phyloP scores from a whole-genome alignment of 2,888 invertebrate species.

The Thelaira solivaga region DNA sequence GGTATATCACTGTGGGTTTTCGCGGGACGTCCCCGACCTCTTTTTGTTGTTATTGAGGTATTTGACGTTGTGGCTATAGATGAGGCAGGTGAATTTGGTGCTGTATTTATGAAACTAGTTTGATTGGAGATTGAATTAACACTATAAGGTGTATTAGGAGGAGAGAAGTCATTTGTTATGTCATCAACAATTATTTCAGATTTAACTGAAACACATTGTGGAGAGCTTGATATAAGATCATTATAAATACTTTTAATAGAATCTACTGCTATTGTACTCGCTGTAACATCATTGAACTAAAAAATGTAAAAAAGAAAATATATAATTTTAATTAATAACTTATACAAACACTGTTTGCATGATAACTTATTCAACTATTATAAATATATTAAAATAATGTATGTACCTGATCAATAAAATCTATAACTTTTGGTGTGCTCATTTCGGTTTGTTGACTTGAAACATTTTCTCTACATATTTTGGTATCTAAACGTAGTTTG shows the following conservation, averaged over 20 bases:
- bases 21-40: slow-evolving; percentile 72
- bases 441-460: slow-evolving; percentile 23
- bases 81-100: slow-evolving; percentile 69
- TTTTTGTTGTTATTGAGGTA: slow-evolving; percentile 35
- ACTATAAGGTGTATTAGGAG: slow-evolving; percentile 68
- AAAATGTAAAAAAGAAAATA: background rate
- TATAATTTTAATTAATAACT: background rate
- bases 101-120: slow-evolving; percentile 65
- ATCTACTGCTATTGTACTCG: slow-evolving; percentile 26
- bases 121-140: slow-evolving; percentile 65
- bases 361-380: too few relatives aligned
- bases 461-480: slow-evolving; percentile 24
- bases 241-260: slow-evolving; percentile 53
- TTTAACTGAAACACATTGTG: slow-evolving; percentile 40
- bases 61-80: slow-evolving; percentile 64
- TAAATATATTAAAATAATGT: too few relatives aligned
- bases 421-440: slow-evolving; percentile 50
- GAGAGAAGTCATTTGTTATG: slow-evolving; percentile 48
- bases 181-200: slow-evolving; percentile 37
- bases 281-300: slow-evolving; percentile 17
- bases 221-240: slow-evolving; percentile 35
- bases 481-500: slow-evolving; percentile 64
- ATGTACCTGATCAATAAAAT: slow-evolving; percentile 48
- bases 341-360: background rate
- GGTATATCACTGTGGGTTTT: slow-evolving; percentile 74